These are phyloP conservation scores for Volucella inanis DNA, from an alignment of 2,888 invertebrate species.

Conservation along the genomic window DNA sequence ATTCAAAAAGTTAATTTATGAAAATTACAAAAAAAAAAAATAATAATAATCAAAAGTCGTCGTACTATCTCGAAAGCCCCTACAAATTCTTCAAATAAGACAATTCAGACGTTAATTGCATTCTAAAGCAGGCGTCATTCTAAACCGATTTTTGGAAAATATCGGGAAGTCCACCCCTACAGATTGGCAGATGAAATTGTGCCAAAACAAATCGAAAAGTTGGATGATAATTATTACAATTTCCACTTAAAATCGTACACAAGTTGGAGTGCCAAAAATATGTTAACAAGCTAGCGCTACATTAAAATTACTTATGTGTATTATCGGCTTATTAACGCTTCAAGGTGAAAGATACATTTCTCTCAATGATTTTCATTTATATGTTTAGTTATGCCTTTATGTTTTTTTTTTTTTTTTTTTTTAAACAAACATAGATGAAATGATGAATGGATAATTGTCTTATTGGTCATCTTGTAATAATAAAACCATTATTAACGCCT, in stretches of 20 bases:
- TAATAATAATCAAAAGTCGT: background rate
- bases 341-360: constrained; percentile 18
- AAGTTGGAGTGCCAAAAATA: constrained; percentile 50
- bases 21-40: background rate
- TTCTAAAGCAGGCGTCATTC: constrained; percentile 37
- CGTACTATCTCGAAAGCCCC: constrained; percentile 34
- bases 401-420: background rate
- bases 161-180: background rate
- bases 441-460: too few species aligned
- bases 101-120: constrained; percentile 54
- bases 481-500: too few species aligned
- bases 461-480: too few species aligned
- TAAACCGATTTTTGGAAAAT: constrained; percentile 17
- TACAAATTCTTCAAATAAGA: constrained; percentile 58
- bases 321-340: constrained; percentile 46
- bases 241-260: constrained; percentile 46
- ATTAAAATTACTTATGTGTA: constrained; percentile 25
- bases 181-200: constrained; percentile 41
- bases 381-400: background rate
- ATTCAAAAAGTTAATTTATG: constrained; percentile 17
- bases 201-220: constrained; percentile 56
- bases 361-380: constrained; percentile 15
- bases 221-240: constrained; percentile 45
- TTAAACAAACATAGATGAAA: background rate
- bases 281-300: constrained; percentile 32